These are phyloP conservation scores for Dicyrtomina minuta DNA, from an alignment of 2,888 invertebrate species.

Conservation along the genomic window DNA sequence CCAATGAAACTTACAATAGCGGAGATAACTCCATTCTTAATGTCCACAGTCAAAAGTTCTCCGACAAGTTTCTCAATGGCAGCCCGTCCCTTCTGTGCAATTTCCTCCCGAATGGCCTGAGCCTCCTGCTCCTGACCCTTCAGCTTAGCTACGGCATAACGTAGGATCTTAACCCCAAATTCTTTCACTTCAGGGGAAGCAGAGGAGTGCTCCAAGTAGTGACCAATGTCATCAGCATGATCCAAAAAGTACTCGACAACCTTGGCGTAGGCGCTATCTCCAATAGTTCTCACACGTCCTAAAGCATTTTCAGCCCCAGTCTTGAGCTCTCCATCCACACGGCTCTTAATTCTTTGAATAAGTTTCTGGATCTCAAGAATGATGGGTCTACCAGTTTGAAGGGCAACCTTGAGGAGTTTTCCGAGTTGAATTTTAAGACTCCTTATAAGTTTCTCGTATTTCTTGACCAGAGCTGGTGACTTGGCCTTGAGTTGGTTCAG, in stretches of 20 bases:
- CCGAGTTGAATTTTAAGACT: not conserved
- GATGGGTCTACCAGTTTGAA: conserved; percentile 2
- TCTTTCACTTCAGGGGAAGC: conserved; percentile 21
- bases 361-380: not conserved
- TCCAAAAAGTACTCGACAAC: conserved; percentile 2
- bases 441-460: not conserved
- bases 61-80: conserved; percentile 61
- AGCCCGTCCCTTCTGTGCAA: conserved; percentile 63
- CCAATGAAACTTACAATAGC: conserved; percentile 54
- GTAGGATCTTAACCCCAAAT: not conserved
- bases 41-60: conserved; percentile 54
- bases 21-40: conserved; percentile 56
- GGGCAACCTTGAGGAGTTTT: not conserved
- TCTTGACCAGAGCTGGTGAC: conserved; percentile 10
- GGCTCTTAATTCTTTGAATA: not conserved
- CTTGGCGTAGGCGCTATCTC: conserved; percentile 10
- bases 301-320: not conserved
- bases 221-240: conserved; percentile 9
- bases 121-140: conserved; percentile 60
- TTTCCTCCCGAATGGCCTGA: conserved; percentile 63
- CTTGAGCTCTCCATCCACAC: not conserved
- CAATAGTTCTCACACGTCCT: not conserved
- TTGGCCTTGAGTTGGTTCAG: conserved; percentile 2
- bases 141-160: conserved; percentile 8
- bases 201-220: not conserved